Conservation (phyloP, 2,113 vertebrate species). For the Seriola aureovittata region DNA sequence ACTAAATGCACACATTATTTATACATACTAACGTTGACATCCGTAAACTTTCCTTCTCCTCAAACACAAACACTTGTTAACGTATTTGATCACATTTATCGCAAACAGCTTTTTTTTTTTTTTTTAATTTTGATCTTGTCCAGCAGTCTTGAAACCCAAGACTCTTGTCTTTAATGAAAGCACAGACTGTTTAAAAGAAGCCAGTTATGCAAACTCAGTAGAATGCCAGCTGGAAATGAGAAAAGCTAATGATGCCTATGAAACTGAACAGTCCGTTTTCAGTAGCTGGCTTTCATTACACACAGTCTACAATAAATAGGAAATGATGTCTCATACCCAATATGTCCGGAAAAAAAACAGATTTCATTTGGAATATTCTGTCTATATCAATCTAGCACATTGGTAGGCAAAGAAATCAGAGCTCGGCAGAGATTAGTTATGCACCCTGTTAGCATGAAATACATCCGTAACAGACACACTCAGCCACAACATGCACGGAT, state of each 20-base stretch:
- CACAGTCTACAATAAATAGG: background rate
- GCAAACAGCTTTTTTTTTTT: background rate
- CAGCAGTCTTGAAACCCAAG: background rate
- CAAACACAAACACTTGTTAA: background rate
- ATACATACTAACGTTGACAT: background rate
- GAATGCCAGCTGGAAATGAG: background rate
- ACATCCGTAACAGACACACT: constrained; percentile 19
- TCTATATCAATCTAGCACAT: background rate
- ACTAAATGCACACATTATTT: background rate
- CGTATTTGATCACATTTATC: background rate
- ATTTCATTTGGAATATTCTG: background rate
- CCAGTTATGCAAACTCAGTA: constrained; percentile 4
- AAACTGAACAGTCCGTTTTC: constrained; percentile 1
- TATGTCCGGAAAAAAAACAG: background rate
- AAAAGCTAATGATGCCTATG: background rate
- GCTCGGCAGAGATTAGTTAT: background rate
- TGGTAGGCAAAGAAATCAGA: background rate
- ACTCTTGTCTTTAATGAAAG: constrained; percentile 4
- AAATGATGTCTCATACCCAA: constrained; percentile 1
- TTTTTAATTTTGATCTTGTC: background rate
- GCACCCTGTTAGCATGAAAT: constrained; percentile 16
- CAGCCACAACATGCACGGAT: constrained; percentile 39
- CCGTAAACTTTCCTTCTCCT: background rate
- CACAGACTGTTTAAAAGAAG: background rate
- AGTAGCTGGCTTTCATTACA: constrained; percentile 25